A percentile compares a stretch with the other conserved stretches of the same genome.
phyloP scores from a whole-genome alignment of 2,888 invertebrate species.

The Chalcosyrphus nemorum region DNA sequence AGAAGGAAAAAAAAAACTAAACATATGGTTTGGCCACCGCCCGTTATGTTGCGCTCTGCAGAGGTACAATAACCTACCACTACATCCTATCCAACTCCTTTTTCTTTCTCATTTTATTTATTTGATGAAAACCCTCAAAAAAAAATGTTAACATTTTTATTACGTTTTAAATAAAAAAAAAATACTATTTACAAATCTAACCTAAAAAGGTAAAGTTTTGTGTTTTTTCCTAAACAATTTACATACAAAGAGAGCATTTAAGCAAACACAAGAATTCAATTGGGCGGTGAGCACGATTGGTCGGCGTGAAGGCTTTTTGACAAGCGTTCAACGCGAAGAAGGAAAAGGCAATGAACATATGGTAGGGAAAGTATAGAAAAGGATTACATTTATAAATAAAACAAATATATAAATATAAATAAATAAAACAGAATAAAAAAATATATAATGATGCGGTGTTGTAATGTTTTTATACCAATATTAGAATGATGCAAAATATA shows the following conservation, averaged over 20 bases:
- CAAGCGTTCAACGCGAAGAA: conserved; percentile 22
- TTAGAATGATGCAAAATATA: conserved; percentile 70
- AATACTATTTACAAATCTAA: conserved; percentile 50
- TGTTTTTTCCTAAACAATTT: conserved; percentile 43
- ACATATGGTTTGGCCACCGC: conserved; percentile 41
- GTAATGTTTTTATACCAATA: conserved; percentile 74
- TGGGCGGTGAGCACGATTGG: conserved; percentile 44
- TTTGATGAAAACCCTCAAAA: conserved; percentile 52
- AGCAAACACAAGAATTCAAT: not conserved
- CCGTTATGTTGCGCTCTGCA: conserved; percentile 45
- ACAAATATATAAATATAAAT: conserved; percentile 37
- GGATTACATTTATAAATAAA: conserved; percentile 65
- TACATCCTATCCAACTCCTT: conserved; percentile 21
- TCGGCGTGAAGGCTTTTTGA: conserved; percentile 1
- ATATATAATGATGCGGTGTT: conserved; percentile 62
- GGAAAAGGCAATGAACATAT: conserved; percentile 65
- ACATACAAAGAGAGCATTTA: conserved; percentile 54
- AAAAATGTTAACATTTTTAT: conserved; percentile 68
- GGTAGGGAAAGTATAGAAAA: conserved; percentile 34
- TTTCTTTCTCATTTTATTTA: conserved; percentile 64
- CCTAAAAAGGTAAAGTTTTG: conserved; percentile 34
- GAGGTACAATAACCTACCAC: conserved; percentile 36
- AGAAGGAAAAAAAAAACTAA: not conserved
- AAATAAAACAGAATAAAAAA: conserved; percentile 40
- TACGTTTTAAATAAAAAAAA: conserved; percentile 58